Conservation (phyloP, 2,797 vertebrate species). For the Mus minutoides region DNA sequence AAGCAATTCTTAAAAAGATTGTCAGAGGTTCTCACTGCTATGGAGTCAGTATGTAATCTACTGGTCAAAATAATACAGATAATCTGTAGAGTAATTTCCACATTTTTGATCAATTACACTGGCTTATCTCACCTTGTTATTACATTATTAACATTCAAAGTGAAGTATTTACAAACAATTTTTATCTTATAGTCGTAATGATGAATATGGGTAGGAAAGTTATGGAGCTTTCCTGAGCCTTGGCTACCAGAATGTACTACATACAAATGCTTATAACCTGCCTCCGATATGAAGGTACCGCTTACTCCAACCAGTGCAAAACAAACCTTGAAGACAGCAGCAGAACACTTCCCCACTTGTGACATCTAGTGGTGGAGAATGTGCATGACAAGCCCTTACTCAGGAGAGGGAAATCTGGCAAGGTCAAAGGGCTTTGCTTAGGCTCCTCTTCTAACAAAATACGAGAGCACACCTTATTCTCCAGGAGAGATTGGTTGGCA, state of each 20-base stretch:
- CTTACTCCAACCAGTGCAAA: background rate
- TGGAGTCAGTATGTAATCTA: background rate
- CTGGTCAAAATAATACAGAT: background rate
- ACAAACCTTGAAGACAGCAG: background rate
- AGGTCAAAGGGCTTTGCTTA: background rate
- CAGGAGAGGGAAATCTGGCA: conserved; percentile 25
- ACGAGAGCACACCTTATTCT: background rate
- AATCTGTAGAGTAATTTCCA: background rate
- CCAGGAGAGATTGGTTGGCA: background rate
- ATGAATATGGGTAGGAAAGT: background rate
- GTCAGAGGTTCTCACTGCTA: background rate
- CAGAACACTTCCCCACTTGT: conserved; percentile 70
- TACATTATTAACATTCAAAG: background rate
- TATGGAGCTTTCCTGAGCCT: background rate
- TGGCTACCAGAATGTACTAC: background rate
- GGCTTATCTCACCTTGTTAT: background rate
- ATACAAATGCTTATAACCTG: background rate
- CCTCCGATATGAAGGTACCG: no score
- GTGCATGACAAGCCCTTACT: conserved; percentile 52
- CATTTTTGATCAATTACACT: background rate
- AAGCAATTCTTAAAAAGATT: background rate
- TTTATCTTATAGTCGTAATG: background rate
- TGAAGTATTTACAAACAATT: background rate
- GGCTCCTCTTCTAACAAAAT: background rate
- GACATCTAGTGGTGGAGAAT: conserved; percentile 85